Conservation (phyloP, 2,113 vertebrate genomes). For the Lophura nycthemera region DNA sequence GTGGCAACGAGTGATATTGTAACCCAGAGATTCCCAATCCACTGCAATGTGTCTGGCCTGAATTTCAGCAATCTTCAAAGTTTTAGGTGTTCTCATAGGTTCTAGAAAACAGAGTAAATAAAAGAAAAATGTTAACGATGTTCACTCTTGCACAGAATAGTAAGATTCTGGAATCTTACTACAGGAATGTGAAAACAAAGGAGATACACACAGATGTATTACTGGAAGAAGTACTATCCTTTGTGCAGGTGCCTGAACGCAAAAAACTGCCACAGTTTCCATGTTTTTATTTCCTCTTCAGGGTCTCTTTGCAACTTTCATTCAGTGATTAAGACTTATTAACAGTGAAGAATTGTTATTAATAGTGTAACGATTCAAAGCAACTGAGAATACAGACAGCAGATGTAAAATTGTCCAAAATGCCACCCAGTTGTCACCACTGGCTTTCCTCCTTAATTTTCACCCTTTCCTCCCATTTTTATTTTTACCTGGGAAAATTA, state of each 20-base stretch:
- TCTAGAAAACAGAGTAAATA: constrained; percentile 77
- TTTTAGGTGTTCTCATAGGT: constrained; percentile 97
- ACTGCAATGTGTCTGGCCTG: constrained; percentile 92
- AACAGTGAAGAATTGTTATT: constrained; percentile 41
- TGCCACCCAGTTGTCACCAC: constrained; percentile 39
- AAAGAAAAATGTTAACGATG: not conserved
- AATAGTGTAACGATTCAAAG: not conserved
- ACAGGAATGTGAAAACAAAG: not conserved
- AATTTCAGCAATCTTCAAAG: constrained; percentile 95
- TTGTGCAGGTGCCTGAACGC: not conserved
- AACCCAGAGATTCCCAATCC: constrained; percentile 98
- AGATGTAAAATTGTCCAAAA: constrained; percentile 55
- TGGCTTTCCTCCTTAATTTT: not conserved
- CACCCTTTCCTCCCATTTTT: not conserved
- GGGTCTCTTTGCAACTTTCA: constrained; percentile 5
- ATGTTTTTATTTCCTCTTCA: not conserved
- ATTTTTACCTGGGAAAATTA: constrained; percentile 73
- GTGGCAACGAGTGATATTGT: constrained; percentile 98
- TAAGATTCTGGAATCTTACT: not conserved
- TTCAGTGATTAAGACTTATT: not conserved
- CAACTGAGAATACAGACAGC: constrained; percentile 27
- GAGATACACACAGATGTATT: not conserved
- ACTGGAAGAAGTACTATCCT: not conserved
- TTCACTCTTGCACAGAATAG: not conserved
- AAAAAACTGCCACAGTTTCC: not conserved